Percentiles rank a stretch among this genome's conserved stretches.
Conservation (phyloP, 92 coral and sea anemone species). For the Porites lobata region DNA sequence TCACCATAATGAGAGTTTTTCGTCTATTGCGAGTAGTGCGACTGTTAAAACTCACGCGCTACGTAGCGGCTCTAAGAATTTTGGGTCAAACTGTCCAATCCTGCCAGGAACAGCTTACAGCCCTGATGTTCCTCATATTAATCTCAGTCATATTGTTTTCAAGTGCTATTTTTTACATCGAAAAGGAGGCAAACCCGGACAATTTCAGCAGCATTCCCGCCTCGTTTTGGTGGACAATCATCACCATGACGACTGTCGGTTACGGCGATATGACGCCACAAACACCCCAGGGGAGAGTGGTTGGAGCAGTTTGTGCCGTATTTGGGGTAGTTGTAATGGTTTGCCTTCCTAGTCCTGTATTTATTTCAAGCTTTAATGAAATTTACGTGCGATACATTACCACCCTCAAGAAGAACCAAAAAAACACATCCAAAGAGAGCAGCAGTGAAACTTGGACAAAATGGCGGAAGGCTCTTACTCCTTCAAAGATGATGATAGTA, state of each 20-base stretch:
- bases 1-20: conserved; percentile 82
- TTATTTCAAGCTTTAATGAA: conserved; percentile 89
- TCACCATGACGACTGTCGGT: conserved; percentile 99
- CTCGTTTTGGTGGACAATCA: conserved; percentile 92
- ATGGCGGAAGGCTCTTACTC: not conserved
- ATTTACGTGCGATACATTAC: conserved; percentile 75
- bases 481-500: conserved; percentile 15
- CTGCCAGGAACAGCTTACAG: conserved; percentile 84
- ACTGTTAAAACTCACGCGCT: conserved; percentile 90
- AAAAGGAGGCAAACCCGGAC: conserved; percentile 66
- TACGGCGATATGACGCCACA: conserved; percentile 90
- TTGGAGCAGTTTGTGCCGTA: conserved; percentile 90
- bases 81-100: conserved; percentile 88
- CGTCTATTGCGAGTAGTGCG: conserved; percentile 86
- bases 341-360: conserved; percentile 94
- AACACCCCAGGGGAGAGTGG: conserved; percentile 83
- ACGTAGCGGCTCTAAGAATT: conserved; percentile 90
- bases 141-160: conserved; percentile 86
- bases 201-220: conserved; percentile 91
- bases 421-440: not conserved
- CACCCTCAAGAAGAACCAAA: not conserved
- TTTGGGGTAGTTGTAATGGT: conserved; percentile 91
- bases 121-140: conserved; percentile 71
- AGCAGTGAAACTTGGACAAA: not conserved
- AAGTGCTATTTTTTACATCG: conserved; percentile 75